phyloP scores from a whole-genome alignment of 2,113 vertebrate species.

The Zosterops pallidus region DNA sequence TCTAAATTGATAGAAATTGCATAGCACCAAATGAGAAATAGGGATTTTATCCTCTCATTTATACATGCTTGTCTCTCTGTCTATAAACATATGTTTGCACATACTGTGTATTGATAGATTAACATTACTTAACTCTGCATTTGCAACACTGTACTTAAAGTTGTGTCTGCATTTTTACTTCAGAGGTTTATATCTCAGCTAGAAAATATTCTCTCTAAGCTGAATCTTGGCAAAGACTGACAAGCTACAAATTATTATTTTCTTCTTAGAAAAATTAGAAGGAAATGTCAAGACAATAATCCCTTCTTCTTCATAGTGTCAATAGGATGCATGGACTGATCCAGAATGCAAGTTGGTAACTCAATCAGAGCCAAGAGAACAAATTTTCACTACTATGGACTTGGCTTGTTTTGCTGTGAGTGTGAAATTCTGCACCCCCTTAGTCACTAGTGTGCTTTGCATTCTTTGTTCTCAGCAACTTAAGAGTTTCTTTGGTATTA shows the following conservation, averaged over 20 bases:
- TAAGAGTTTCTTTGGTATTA: not conserved
- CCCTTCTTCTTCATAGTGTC: not conserved
- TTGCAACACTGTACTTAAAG: conserved; percentile 76
- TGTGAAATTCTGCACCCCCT: not conserved
- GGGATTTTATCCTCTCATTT: conserved; percentile 75
- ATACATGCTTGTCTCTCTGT: conserved; percentile 74
- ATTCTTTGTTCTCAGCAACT: not conserved
- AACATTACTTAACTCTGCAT: conserved; percentile 74
- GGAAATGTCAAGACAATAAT: conserved; percentile 38
- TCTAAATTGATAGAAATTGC: conserved; percentile 77
- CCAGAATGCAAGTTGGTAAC: not conserved
- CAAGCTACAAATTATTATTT: conserved; percentile 44
- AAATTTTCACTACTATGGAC: not conserved
- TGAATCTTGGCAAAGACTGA: conserved; percentile 45
- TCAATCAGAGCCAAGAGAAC: not conserved
- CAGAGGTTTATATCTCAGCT: conserved; percentile 69
- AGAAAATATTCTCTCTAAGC: conserved; percentile 58
- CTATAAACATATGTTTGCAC: conserved; percentile 81
- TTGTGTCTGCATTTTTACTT: conserved; percentile 77
- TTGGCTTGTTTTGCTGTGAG: not conserved
- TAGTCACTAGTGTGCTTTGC: not conserved
- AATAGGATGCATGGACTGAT: not conserved
- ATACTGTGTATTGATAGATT: conserved; percentile 78
- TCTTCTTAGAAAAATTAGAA: conserved; percentile 4
- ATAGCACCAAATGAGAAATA: conserved; percentile 73